Evolutionary conservation across 2,113 vertebrate species (phyloP).

Genomic region (Anas platyrhynchos): DNA sequence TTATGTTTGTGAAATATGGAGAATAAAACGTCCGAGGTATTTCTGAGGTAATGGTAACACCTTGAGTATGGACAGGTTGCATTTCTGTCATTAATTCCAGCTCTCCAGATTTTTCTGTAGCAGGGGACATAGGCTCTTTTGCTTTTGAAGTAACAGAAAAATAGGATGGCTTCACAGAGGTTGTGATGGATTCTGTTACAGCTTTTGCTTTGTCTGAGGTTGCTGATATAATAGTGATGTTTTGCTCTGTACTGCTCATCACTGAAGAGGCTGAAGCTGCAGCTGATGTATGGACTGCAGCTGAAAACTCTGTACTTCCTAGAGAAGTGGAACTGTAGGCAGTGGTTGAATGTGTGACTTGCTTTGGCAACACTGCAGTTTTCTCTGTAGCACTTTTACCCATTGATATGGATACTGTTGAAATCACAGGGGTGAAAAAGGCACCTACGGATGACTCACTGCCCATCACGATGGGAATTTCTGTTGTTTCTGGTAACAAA

Average conservation of each 20-base stretch:
- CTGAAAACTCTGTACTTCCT: not conserved
- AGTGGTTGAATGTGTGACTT: conserved; percentile 47
- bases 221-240: not conserved
- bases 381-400: conserved; percentile 52
- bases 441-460: not conserved
- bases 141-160: not conserved
- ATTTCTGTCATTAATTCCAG: not conserved
- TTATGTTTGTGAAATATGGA: not conserved
- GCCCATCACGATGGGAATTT: not conserved
- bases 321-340: not conserved
- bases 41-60: not conserved
- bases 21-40: not conserved
- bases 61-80: not conserved
- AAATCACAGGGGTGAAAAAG: not conserved
- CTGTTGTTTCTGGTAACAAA: conserved; percentile 6
- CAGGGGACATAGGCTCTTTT: not conserved
- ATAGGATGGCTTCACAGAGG: not conserved
- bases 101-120: not conserved
- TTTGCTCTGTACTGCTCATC: not conserved
- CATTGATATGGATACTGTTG: not conserved
- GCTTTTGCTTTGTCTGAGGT: not conserved
- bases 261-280: not conserved
- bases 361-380: conserved; percentile 40
- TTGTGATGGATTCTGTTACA: not conserved
- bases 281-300: not conserved